Base-by-base conservation (phyloP, 2,797 vertebrate genomes). In the Acridotheres tristis region DNA sequence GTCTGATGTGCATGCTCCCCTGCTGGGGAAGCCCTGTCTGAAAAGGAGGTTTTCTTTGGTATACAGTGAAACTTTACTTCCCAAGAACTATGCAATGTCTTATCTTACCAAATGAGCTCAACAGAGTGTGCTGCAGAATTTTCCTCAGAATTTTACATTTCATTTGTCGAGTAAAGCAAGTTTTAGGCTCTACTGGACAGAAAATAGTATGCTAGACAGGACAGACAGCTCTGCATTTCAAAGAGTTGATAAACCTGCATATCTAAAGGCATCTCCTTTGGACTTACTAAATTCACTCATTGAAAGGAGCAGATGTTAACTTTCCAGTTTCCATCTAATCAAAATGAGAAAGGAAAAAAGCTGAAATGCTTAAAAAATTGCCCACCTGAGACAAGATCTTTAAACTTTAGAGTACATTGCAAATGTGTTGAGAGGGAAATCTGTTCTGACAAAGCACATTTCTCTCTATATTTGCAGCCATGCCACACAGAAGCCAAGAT, bases 341-440 rank as follows among this genome's bases (percentile, higher is more conserved):
- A 66, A 66, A 92, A 88, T 51, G 84, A 89, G 38, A 66, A 84
- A 51, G 16, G 2, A 19, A 47, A 42, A 82, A 83, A 93, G 59
- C 67, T 69, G 66, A 63, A 59, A 79, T 71, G 57, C 74, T 84
- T 18, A 45, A 55, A 89, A 79, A 94, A 74, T 90, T 87, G 77
- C 32, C 67, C 92, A 95, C 77, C 90, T 95, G 83, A 93, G 88
- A 85, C 80, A 89, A 87, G 36, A 76, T 94, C 76, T 80, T 77
- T 32, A 85, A 86, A 89, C 50, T 88, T 83, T 34, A 10, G 29
- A 89, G 62, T 78, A 91, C 85, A 92, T 92, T 86, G 87, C 68
- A 94, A 85, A 89, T 92, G 76, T 79, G 36, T 30, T 40, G 66
- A 81, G 66, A 88, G 42, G 23, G n/a, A 93, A 95, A 85, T 82